Base-by-base conservation (phyloP, 2,113 vertebrate species). In the Zapornia atra region DNA sequence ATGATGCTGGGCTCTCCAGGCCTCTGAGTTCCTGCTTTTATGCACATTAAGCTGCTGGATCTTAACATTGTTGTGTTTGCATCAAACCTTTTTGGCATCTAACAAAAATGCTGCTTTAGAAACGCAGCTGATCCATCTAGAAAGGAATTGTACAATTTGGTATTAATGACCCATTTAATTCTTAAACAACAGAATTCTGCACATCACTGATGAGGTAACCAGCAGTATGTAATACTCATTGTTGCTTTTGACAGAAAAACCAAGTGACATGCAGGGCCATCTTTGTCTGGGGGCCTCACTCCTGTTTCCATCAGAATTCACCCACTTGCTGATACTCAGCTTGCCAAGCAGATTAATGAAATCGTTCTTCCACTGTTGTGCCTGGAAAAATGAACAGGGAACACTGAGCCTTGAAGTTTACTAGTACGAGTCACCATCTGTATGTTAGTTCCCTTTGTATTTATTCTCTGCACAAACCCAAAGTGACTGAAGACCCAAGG, bases 91-190 rank as follows among this genome's bases (percentile, higher is more conserved):
- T 63, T 64, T 65, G 15, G 33, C 85, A 77, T 51, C 21, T 75
- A 60, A 76, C 53, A 94, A 82, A 90, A 64, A 12, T 26, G 59
- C 72, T 82, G 69, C 26, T 16, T 83, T 5, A 90, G 78, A 90
- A 84, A 94, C 81, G 59, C 88, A 81, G 70, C 26, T 44, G 86
- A 92, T 71, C 46, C 48, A 73, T 65, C 79, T 77, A 70, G 26
- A 59, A 88, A 70, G 16, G 77, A 60, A 82, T 50, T 73, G 19
- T 40, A 53, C 87, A 96, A 90, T 33, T 96, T 70, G 61, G 1
- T 88, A 93, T 86, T 91, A 95, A 97, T 85, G 85, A 89, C 61
- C 71, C 50, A 25, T 69, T 96, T 90, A 65, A 68, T 38, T 38
- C 38, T 73, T 81, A 76, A 96, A 93, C 48, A 94, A 92, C 4